These are phyloP conservation scores for Operophtera brumata DNA, from an alignment of 2,888 invertebrate species.

Conservation along the genomic window DNA sequence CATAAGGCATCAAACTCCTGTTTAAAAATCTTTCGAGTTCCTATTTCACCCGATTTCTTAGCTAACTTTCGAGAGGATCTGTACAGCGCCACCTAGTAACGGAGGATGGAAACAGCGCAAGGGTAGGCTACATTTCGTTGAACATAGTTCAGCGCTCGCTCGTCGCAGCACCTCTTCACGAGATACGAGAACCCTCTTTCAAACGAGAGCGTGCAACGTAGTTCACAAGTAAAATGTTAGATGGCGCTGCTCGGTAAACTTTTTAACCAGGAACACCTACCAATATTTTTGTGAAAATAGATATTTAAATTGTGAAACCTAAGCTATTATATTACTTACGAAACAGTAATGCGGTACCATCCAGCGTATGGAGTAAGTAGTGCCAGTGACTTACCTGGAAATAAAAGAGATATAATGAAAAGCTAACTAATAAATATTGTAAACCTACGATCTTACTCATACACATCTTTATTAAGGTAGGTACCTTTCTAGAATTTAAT, in stretches of 20 bases:
- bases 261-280: background rate
- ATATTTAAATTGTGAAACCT: background rate
- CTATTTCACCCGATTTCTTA: too few species aligned
- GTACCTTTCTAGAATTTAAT: too few species aligned
- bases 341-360: background rate
- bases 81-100: constrained; percentile 23
- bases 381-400: constrained; percentile 19
- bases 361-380: background rate
- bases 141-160: constrained; percentile 12
- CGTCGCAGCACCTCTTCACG: background rate
- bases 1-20: too few species aligned
- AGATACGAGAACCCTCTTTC: constrained; percentile 12
- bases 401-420: background rate
- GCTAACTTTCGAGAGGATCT: background rate
- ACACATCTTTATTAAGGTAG: too few species aligned
- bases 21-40: too few species aligned
- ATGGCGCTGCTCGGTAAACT: constrained; percentile 31
- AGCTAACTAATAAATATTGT: too few species aligned
- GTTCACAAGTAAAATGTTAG: constrained; percentile 26
- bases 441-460: too few species aligned
- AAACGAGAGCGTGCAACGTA: constrained; percentile 11
- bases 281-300: background rate
- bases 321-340: constrained; percentile 3
- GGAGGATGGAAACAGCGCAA: background rate
- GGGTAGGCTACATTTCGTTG: background rate